A percentile compares a stretch with the other conserved stretches of the same genome.
Evolutionary conservation across 2,797 vertebrate genomes (phyloP).

Genomic region (Spinus pinus): DNA sequence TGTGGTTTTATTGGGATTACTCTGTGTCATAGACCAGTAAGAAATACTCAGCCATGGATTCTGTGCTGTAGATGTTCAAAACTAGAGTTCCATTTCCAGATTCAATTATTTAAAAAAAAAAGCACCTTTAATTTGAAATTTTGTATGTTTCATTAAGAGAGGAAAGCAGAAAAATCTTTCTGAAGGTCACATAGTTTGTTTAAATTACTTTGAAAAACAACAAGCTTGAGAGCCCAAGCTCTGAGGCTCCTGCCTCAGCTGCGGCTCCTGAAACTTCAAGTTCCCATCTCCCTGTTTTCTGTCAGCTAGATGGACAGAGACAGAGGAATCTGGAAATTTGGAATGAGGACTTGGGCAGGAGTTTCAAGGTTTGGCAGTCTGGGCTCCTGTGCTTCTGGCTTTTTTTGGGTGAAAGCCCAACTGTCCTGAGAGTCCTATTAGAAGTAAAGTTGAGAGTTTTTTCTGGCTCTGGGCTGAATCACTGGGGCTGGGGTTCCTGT

Average conservation of each 20-base stretch:
- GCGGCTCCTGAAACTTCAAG: background rate
- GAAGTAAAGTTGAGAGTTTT: conserved; percentile 25
- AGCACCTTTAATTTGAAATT: background rate
- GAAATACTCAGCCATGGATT: background rate
- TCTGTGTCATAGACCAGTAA: background rate
- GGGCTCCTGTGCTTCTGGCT: conserved; percentile 13
- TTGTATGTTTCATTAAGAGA: background rate
- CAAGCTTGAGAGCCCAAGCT: background rate
- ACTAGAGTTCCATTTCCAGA: background rate
- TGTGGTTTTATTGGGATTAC: background rate
- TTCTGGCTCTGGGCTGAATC: conserved; percentile 17
- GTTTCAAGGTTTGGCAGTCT: conserved; percentile 32
- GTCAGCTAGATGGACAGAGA: conserved; percentile 4
- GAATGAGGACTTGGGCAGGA: conserved; percentile 10
- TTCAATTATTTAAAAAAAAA: background rate
- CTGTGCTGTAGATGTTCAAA: background rate
- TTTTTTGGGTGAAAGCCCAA: conserved; percentile 25
- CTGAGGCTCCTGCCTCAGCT: background rate
- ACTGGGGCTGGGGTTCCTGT: conserved; percentile 1
- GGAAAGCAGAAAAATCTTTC: background rate
- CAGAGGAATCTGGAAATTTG: conserved; percentile 34
- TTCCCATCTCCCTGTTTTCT: background rate
- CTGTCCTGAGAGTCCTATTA: conserved; percentile 40
- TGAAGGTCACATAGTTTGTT: background rate
- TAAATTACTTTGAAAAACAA: background rate